These are phyloP conservation scores for Kryptopterus vitreolus DNA, from an alignment of 2,797 vertebrate genomes.

Conservation along the genomic window DNA sequence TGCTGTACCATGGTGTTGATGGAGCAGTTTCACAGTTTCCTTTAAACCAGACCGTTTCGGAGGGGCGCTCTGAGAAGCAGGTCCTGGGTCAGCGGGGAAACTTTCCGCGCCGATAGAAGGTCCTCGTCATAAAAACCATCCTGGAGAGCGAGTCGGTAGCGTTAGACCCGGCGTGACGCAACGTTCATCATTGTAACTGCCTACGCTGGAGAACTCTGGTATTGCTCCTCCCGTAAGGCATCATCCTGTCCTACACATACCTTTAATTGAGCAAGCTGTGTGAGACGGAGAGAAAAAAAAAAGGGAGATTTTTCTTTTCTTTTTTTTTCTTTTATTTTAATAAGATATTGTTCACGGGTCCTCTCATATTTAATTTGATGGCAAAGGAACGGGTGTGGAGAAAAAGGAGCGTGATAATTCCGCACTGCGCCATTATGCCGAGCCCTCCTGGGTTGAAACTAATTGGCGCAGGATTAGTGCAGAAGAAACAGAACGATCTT, in stretches of 20 bases:
- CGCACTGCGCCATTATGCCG: constrained; percentile 55
- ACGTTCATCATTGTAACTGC: constrained; percentile 23
- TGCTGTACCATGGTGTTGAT: constrained; percentile 26
- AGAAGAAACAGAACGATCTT: constrained; percentile 64
- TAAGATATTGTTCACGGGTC: constrained; percentile 60
- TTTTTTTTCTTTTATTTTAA: constrained; percentile 58
- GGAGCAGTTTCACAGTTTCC: constrained; percentile 17
- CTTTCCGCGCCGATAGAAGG: background rate
- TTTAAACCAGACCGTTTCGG: constrained; percentile 4
- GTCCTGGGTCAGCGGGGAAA: background rate
- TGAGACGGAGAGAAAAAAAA: constrained; percentile 43
- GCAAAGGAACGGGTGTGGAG: constrained; percentile 47
- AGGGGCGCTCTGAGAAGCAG: background rate
- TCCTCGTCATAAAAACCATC: too few relatives aligned
- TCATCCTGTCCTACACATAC: constrained; percentile 46
- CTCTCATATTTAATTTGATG: constrained; percentile 62
- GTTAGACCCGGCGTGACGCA: constrained; percentile 1
- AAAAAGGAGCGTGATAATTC: constrained; percentile 56
- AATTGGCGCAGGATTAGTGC: constrained; percentile 78
- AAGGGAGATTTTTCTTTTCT: constrained; percentile 43
- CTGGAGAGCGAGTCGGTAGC: background rate
- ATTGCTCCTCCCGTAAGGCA: constrained; percentile 4
- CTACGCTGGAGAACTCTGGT: constrained; percentile 25
- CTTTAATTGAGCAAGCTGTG: constrained; percentile 55
- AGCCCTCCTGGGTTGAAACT: constrained; percentile 73